Percentiles rank a stretch among this genome's conserved stretches.
These are phyloP conservation scores for Drosophila tani DNA, from an alignment of 1,140 invertebrate species.

Conservation along the genomic window DNA sequence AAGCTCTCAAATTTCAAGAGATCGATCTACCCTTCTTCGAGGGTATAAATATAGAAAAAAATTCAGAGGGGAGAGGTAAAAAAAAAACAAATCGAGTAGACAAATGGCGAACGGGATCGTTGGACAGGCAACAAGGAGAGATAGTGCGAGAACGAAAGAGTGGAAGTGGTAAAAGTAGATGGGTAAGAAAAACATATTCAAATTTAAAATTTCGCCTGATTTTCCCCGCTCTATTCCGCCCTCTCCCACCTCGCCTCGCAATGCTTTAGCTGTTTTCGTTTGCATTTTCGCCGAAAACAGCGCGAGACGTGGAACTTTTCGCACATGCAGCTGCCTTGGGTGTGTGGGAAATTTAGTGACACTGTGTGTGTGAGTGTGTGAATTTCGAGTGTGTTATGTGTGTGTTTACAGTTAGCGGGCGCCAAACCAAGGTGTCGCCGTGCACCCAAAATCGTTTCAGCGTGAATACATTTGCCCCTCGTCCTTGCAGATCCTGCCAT, in stretches of 20 bases:
- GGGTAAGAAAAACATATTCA: constrained; percentile 78
- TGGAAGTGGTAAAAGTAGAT: constrained; percentile 29
- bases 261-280: constrained; percentile 55
- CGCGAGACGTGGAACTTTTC: constrained; percentile 77
- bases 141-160: constrained; percentile 5
- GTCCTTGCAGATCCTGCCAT: constrained; percentile 35
- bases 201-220: constrained; percentile 78
- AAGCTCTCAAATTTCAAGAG: not conserved
- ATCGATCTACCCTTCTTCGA: not conserved
- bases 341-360: constrained; percentile 16
- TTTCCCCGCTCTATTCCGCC: constrained; percentile 30
- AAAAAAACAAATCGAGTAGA: constrained; percentile 44
- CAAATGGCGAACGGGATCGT: constrained; percentile 55
- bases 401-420: constrained; percentile 81
- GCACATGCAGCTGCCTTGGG: constrained; percentile 58
- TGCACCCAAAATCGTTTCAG: constrained; percentile 81
- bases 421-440: constrained; percentile 81
- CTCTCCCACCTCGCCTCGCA: not conserved
- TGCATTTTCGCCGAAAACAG: constrained; percentile 77
- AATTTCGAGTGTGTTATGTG: constrained; percentile 26
- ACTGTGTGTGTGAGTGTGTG: constrained; percentile 9
- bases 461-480: constrained; percentile 77
- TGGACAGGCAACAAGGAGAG: constrained; percentile 24
- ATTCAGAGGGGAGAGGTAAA: not conserved
- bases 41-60: constrained; percentile 11